Percentiles rank a stretch among this genome's conserved stretches.
Conservation (phyloP, 1,140 invertebrate genomes). For the Penaeus japonicus region DNA sequence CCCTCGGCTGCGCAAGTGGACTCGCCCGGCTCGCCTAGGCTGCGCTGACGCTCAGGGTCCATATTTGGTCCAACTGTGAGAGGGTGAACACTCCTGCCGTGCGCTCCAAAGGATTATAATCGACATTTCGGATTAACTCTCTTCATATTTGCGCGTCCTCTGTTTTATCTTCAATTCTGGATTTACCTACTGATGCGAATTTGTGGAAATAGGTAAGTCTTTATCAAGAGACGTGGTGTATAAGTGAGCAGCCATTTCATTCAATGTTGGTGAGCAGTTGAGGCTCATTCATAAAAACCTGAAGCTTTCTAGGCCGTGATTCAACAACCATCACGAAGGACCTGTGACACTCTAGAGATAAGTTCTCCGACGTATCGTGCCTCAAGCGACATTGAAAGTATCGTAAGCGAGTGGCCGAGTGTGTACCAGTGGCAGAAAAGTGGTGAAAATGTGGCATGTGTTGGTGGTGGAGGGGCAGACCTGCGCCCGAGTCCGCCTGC, state of each 20-base stretch:
- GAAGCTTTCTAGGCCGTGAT: slow-evolving; percentile 10
- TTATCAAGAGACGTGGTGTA: neutral
- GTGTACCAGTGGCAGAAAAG: slow-evolving; percentile 14
- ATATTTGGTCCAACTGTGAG: slow-evolving; percentile 56
- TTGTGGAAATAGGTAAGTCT: slow-evolving; percentile 48
- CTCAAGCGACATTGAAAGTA: neutral
- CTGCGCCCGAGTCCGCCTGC: too few species aligned
- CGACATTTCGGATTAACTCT: slow-evolving; percentile 28
- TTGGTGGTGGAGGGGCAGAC: neutral
- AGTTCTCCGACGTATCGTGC: neutral
- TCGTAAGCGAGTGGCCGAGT: slow-evolving; percentile 10
- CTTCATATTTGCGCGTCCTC: neutral
- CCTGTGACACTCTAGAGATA: neutral
- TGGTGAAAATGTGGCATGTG: slow-evolving; percentile 13
- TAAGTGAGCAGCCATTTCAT: slow-evolving; percentile 44
- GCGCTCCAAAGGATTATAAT: slow-evolving; percentile 44
- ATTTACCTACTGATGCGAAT: slow-evolving; percentile 48
- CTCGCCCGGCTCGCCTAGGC: slow-evolving; percentile 44
- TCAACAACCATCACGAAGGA: neutral
- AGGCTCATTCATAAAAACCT: slow-evolving; percentile 52
- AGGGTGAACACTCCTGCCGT: slow-evolving; percentile 45
- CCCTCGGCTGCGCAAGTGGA: slow-evolving; percentile 24
- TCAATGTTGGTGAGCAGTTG: slow-evolving; percentile 21
- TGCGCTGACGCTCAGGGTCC: slow-evolving; percentile 49
- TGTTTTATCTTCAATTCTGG: neutral